Base-by-base conservation (phyloP, 2,797 vertebrate genomes). In the Limnodromus scolopaceus region DNA sequence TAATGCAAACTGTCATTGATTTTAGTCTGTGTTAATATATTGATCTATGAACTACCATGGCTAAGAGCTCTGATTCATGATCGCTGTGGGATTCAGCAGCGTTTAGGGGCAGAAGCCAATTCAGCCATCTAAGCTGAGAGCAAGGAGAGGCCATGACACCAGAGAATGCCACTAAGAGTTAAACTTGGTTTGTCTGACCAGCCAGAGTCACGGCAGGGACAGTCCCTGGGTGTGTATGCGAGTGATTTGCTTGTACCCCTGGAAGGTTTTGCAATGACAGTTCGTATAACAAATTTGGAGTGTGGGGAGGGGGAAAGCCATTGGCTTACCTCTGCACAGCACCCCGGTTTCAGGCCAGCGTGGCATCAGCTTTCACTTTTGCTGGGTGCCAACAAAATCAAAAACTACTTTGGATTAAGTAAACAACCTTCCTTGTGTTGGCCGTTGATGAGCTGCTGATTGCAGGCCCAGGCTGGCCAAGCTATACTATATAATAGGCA, bases 1-100 rank as follows among this genome's bases (percentile, higher is more conserved):
- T 94, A 90, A 97, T 92, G 92, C 83, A 92, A 94, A 79, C 30
- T 28, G 19, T 25, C 65, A 97, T 96, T 86, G 95, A 97, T 96
- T 97, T 93, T 79, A 51, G 69, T 86, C 83, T 55, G 38, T 90
- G 80, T 92, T 96, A 88, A 93, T 88, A 54, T 92, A 93, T 94
- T 92, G 95, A 94, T 96, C 94, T 94, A 51, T 79, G 89, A 95
- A 93, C 83, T 75, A 23, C 61, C 0, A 0, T 53, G 57, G 46
- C 74, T 68, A 23, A 88, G 80, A 90, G 66, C 69, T 92, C 78
- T 76, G 69, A 88, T 94, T 93, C 65, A 13, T 28, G 41, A 61
- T 75, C 27, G 2, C 83, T 68, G 51, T 1, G 88, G 74, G 79
- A 72, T 90, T 93, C 81, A 61, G 43, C 41, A 76, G 76, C 38